A percentile compares a stretch with the other conserved stretches of the same genome.
These are phyloP conservation scores for Drosophila ochracea DNA, from an alignment of 2,888 invertebrate genomes.

Conservation along the genomic window DNA sequence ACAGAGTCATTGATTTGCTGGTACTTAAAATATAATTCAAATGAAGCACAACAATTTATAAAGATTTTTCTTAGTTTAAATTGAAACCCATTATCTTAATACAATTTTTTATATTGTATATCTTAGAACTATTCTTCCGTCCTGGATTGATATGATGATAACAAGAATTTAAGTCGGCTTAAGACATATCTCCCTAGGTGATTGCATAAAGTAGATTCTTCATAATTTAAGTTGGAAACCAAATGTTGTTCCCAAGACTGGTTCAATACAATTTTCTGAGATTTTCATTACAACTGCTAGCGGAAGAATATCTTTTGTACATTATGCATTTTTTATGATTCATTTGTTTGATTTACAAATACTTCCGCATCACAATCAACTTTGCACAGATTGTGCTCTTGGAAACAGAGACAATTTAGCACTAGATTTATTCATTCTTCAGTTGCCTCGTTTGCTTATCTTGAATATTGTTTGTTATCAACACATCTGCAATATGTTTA, in stretches of 20 bases:
- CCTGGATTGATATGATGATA: too few relatives aligned
- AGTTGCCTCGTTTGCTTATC: slow-evolving; percentile 30
- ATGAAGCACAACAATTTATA: too few relatives aligned
- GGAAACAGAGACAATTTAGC: slow-evolving; percentile 13
- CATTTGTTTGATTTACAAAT: background rate
- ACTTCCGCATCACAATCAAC: slow-evolving; percentile 4
- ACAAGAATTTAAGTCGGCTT: background rate
- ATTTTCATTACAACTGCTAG: background rate
- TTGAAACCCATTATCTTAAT: background rate
- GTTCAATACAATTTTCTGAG: background rate
- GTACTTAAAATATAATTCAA: background rate
- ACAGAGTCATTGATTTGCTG: background rate
- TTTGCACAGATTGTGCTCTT: slow-evolving; percentile 15
- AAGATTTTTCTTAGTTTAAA: background rate
- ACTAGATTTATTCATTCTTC: slow-evolving; percentile 15
- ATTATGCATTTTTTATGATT: background rate
- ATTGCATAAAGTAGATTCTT: background rate
- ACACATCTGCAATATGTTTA: slow-evolving; percentile 70
- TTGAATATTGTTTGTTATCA: slow-evolving; percentile 27
- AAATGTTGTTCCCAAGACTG: background rate
- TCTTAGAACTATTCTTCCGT: background rate
- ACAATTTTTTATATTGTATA: background rate
- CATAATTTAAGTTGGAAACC: background rate
- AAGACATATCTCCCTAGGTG: background rate
- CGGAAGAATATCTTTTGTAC: background rate